Evolutionary conservation across 2,888 invertebrate species (phyloP).

Genomic region (Cabera pusaria): DNA sequence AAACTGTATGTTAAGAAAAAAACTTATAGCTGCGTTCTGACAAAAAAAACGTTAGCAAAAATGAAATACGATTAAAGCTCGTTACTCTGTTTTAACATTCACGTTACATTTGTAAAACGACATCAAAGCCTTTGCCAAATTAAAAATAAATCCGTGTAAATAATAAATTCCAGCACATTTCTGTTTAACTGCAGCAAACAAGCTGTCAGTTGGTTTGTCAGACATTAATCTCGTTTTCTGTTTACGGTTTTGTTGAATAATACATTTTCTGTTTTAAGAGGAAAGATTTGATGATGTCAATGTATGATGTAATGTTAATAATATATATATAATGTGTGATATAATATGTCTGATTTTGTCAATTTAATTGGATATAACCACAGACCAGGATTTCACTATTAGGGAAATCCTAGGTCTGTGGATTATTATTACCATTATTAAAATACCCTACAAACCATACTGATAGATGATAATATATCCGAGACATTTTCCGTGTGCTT

Average conservation of each 20-base stretch:
- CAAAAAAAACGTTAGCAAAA: slow-evolving; percentile 36
- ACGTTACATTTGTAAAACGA: slow-evolving; percentile 33
- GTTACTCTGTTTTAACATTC: slow-evolving; percentile 12
- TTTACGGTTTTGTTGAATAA: slow-evolving; percentile 35
- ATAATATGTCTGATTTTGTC: no score
- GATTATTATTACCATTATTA: no score
- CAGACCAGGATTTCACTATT: no score
- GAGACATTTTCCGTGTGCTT: no score
- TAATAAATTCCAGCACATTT: slow-evolving; percentile 34
- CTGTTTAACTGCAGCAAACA: slow-evolving; percentile 35
- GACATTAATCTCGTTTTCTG: slow-evolving; percentile 42
- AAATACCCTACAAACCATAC: no score
- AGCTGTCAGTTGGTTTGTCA: slow-evolving; percentile 44
- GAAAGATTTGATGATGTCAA: no score
- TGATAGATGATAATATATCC: no score
- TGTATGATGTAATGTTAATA: no score
- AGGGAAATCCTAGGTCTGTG: no score
- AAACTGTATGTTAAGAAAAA: no score
- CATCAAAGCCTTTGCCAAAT: slow-evolving; percentile 34
- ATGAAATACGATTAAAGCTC: slow-evolving; percentile 36
- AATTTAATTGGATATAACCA: no score
- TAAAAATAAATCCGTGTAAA: slow-evolving; percentile 37
- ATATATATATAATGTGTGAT: no score
- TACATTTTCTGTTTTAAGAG: slow-evolving; percentile 13
- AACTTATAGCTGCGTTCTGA: slow-evolving; percentile 48